phyloP scores from a whole-genome alignment of 1,140 invertebrate genomes.

The Acromyrmex echinatior region DNA sequence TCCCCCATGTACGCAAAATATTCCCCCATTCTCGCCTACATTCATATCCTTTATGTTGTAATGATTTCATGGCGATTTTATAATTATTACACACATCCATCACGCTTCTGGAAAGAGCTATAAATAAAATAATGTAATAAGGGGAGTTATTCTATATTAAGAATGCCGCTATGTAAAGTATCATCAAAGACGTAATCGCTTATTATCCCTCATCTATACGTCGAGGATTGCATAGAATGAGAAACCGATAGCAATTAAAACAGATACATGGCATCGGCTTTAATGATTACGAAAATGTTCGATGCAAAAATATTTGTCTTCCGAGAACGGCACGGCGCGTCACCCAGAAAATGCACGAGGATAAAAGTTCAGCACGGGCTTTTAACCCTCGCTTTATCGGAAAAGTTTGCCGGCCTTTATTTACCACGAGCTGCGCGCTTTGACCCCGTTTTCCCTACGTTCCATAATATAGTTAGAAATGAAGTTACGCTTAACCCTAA shows the following conservation, averaged over 20 bases:
- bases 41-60: background rate
- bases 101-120: background rate
- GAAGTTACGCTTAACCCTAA: constrained; percentile 62
- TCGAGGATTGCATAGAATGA: constrained; percentile 10
- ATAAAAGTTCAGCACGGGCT: constrained; percentile 58
- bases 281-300: constrained; percentile 60
- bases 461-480: constrained; percentile 62
- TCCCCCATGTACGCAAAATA: too few species aligned
- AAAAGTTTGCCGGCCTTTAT: constrained; percentile 63
- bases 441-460: constrained; percentile 61
- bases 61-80: background rate
- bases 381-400: constrained; percentile 65
- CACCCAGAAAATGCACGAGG: constrained; percentile 57
- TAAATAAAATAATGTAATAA: constrained; percentile 17
- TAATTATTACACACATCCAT: background rate
- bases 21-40: background rate
- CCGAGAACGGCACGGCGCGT: constrained; percentile 50
- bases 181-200: constrained; percentile 22
- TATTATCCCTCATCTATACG: constrained; percentile 15
- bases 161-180: background rate
- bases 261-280: background rate
- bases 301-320: constrained; percentile 62
- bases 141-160: background rate
- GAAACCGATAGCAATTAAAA: constrained; percentile 59
- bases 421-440: constrained; percentile 61